phyloP scores from a whole-genome alignment of 2,888 invertebrate genomes.

The Cryptocephalus primarius region DNA sequence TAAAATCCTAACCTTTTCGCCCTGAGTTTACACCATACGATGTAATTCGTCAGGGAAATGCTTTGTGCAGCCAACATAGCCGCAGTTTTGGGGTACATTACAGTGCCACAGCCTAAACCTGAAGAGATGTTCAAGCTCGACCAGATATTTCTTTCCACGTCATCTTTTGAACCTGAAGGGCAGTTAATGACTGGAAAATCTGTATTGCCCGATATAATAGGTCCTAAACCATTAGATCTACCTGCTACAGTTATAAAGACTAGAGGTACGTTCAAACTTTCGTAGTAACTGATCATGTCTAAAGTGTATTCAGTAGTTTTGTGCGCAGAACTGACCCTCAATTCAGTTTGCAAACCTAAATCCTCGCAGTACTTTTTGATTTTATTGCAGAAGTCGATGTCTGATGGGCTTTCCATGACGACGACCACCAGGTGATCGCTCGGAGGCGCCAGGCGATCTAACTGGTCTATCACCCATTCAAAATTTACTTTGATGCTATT shows the following conservation, averaged over 20 bases:
- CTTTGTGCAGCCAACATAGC: slow-evolving; percentile 90
- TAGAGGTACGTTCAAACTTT: slow-evolving; percentile 55
- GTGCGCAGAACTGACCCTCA: slow-evolving; percentile 89
- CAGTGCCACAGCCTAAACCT: slow-evolving; percentile 89
- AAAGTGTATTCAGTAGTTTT: slow-evolving; percentile 80
- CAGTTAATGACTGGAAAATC: slow-evolving; percentile 94
- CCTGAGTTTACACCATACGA: slow-evolving; percentile 79
- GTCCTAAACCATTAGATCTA: slow-evolving; percentile 93
- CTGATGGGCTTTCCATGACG: slow-evolving; percentile 90
- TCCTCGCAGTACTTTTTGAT: slow-evolving; percentile 62
- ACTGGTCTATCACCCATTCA: slow-evolving; percentile 80
- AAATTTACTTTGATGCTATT: slow-evolving; percentile 89
- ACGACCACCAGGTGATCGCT: slow-evolving; percentile 70
- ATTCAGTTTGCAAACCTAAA: slow-evolving; percentile 66
- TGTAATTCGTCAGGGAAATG: slow-evolving; percentile 70
- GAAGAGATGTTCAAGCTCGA: slow-evolving; percentile 93
- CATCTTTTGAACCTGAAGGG: slow-evolving; percentile 72
- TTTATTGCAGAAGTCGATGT: slow-evolving; percentile 72
- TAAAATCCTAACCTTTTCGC: slow-evolving; percentile 75
- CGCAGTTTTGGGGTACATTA: slow-evolving; percentile 86
- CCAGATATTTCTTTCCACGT: slow-evolving; percentile 77
- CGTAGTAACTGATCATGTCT: slow-evolving; percentile 66
- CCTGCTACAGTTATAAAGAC: slow-evolving; percentile 95
- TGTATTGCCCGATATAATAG: slow-evolving; percentile 89
- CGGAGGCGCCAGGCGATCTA: slow-evolving; percentile 53